Conservation (phyloP, 2,113 vertebrate genomes). For the Prolemur simus region DNA sequence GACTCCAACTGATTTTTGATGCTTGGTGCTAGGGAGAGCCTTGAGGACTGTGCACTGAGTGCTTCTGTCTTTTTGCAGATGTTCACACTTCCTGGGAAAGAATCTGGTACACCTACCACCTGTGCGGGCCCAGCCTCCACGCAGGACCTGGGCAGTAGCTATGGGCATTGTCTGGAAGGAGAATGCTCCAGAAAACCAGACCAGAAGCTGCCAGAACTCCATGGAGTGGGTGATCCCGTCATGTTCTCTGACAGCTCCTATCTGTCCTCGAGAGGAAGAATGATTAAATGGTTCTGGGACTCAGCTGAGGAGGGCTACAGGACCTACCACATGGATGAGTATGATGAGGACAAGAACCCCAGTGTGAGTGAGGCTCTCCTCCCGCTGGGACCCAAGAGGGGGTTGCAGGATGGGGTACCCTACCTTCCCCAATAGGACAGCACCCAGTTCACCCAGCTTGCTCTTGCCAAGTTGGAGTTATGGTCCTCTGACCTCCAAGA, state of each 20-base stretch:
- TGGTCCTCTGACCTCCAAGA: background rate
- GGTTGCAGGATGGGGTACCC: background rate
- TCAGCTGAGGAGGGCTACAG: constrained; percentile 90
- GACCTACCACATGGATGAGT: constrained; percentile 87
- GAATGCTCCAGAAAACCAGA: background rate
- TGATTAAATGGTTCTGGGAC: constrained; percentile 85
- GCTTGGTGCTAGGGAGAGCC: background rate
- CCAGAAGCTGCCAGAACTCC: background rate
- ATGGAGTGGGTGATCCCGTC: background rate
- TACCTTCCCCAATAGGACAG: background rate
- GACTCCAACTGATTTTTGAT: background rate
- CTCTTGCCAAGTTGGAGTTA: background rate
- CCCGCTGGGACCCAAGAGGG: no score
- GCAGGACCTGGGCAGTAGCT: background rate
- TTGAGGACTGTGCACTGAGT: background rate
- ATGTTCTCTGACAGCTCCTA: background rate
- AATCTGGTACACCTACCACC: background rate
- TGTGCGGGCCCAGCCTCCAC: background rate
- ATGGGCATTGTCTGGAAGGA: background rate
- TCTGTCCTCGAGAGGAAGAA: constrained; percentile 92
- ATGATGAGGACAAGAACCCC: constrained; percentile 91
- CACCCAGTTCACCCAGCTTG: background rate
- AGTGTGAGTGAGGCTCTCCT: constrained; percentile 84
- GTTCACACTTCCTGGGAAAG: background rate
- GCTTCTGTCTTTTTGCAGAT: constrained; percentile 52